Evolutionary conservation across 2,113 vertebrate genomes (phyloP), one percentile per base, ranked within the genome.

Genomic region (Capreolus pygargus): DNA sequence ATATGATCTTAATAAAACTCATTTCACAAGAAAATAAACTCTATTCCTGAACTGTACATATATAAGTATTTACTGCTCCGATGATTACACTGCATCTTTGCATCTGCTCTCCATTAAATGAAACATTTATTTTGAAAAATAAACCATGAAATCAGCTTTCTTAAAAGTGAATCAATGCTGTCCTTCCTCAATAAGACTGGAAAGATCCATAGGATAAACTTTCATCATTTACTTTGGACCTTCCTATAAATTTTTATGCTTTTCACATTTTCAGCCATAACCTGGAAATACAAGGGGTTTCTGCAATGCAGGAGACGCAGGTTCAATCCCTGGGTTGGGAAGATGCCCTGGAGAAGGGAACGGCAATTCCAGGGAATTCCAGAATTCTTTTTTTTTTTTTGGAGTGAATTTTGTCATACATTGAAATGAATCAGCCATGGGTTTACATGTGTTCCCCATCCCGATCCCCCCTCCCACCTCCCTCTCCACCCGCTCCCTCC

Each of bases 121-220:
- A 81, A 92, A 81, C 54, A 89, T 45, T 93, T 91, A 89, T 92
- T 96, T n/a, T 92, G 64, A 91, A 95, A 86, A 92, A 96, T 36
- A 87, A 90, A 81, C 64, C 54, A 91, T 45, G 78, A 94, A 86
- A 92, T 76, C 52, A 90, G 45, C 28, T n/a, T 91, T 45, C 33
- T 81, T 93, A 55, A 67, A 93, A 90, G 15, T 47, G 10, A 91
- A 74, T 84, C 52, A 67, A 25, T 85, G 86, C 50, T 92, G 33
- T 36, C 78, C 33, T 45, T 76, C 54, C 25, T 95, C 67, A 61
- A 64, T 76, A 86, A 88, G 95, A 87, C 50, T 67, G n/a, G 17
- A 81, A 87, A 61, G 70, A 21, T 19, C 4, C 14, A 61, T 2
- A 58, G 28, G 61, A 92, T 79, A 86, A 97, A 83, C 25, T 58